Conservation (phyloP, 2,888 invertebrate genomes). For the Tineola bisselliella region DNA sequence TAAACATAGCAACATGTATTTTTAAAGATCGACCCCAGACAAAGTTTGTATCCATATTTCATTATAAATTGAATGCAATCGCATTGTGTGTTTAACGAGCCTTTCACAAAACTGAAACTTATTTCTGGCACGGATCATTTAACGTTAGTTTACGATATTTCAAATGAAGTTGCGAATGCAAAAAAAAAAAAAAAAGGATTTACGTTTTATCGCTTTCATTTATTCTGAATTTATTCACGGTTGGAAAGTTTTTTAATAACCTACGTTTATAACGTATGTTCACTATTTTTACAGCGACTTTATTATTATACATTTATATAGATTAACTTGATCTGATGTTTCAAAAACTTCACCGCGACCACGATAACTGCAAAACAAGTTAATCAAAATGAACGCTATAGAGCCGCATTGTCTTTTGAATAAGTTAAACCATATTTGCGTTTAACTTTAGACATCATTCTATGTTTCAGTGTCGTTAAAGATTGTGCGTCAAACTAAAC, state of each 20-base stretch:
- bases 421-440: too few species aligned
- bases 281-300: too few species aligned
- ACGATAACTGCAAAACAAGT: too few species aligned
- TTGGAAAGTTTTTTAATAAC: not conserved
- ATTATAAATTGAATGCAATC: slow-evolving; percentile 1
- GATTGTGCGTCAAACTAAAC: too few species aligned
- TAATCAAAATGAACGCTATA: too few species aligned
- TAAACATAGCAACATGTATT: not conserved
- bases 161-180: not conserved
- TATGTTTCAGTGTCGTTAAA: too few species aligned
- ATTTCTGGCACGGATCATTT: slow-evolving; percentile 1
- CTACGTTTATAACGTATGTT: too few species aligned
- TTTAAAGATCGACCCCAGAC: not conserved
- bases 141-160: slow-evolving; percentile 1
- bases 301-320: too few species aligned
- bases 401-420: too few species aligned
- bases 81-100: slow-evolving; percentile 5
- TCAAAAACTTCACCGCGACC: too few species aligned
- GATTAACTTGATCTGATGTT: too few species aligned
- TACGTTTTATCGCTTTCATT: not conserved
- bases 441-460: too few species aligned
- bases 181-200: not conserved
- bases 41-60: not conserved
- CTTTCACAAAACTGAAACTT: slow-evolving; percentile 7
- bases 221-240: not conserved